Evolutionary conservation across 2,113 vertebrate genomes (phyloP), one percentile per base, ranked within the genome.

Genomic region (Phyllopteryx taeniolatus): DNA sequence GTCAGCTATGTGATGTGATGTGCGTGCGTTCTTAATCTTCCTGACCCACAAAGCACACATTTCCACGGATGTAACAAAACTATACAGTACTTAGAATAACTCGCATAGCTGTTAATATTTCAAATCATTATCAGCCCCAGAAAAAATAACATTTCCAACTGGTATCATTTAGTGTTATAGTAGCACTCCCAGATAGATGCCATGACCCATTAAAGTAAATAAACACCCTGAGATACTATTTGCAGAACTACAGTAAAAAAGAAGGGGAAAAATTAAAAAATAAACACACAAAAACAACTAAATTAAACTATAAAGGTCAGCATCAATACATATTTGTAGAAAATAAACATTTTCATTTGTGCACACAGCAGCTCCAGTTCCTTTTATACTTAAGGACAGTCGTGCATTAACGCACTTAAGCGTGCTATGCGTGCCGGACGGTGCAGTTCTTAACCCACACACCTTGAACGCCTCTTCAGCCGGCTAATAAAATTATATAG

Each of bases 1-100:
- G 74, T 78, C 79, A 82, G 72, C 63, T 60, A 46, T 27, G 20
- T 61, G 61, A 9, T 69, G 66, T 63, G 59, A 68, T 70, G 14
- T 8, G 49, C 67, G 53, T 43, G 66, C 43, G 46, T 53, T 64
- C 71, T 53, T 87, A 83, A 89, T 86, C 85, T 77, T 66, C 49
- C 65, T 66, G 63, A 66, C 67, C 54, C 27, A 68, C 49, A 68
- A 53, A 76, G 80, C 80, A 77, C 44, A 75, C 13, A 35, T 75
- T 79, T 76, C 51, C 47, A 75, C 14, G 71, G 72, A 83, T 68
- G 74, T 22, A 61, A 67, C 68, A 74, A 67, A 73, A 51, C 22
- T 1, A 20, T 67, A 39, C 35, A 6, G 35, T 6, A n/a, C 61
- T 39, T n/a, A n/a, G n/a, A n/a, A n/a, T n/a, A 8, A 3, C 33